Evolutionary conservation across 2,113 vertebrate species (phyloP), one percentile per base, ranked within the genome.

Genomic region (Sander vitreus): DNA sequence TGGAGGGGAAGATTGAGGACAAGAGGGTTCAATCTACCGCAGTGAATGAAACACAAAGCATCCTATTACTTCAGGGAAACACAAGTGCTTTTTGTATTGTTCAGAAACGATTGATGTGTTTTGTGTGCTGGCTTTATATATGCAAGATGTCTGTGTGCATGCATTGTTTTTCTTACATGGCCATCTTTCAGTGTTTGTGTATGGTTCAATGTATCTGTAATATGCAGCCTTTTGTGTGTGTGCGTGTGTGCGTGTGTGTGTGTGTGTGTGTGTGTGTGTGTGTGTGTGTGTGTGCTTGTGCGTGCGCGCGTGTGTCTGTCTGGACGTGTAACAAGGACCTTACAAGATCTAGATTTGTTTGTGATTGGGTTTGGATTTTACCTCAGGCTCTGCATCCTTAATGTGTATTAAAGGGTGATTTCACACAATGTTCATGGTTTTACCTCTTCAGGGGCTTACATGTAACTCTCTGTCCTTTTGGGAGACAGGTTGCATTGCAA

Each of bases 1-100:
- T 27, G 85, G 68, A 47, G 60, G 60, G 65, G 21, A 64, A 73
- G 70, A 74, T 53, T 50, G 82, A 81, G 80, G 87, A 83, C 83
- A 63, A 72, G 50, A 54, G 74, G 65, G 62, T 83, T 87, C 72
- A 80, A 79, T 84, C 80, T 59, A 18, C 45, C 73, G 18, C 53
- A 21, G 51, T 33, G 74, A 78, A 72, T 30, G 65, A 81, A 76
- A 73, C 71, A 76, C 70, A 78, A 63, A 58, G 59, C 21, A 1
- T 69, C 69, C 43, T 3, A 50, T 85, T 79, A 73, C 68, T 64
- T 48, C 55, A 39, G 65, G 33, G 59, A 72, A 58, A 79, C 30
- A 66, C 23, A 60, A 77, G 58, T 60, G 60, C 43, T 78, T 73
- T 74, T 72, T 71, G 65, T 80, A 48, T 60, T 62, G 70, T 65